phyloP scores from a whole-genome alignment of 2,797 vertebrate species.

The Enteromius anoplus region DNA sequence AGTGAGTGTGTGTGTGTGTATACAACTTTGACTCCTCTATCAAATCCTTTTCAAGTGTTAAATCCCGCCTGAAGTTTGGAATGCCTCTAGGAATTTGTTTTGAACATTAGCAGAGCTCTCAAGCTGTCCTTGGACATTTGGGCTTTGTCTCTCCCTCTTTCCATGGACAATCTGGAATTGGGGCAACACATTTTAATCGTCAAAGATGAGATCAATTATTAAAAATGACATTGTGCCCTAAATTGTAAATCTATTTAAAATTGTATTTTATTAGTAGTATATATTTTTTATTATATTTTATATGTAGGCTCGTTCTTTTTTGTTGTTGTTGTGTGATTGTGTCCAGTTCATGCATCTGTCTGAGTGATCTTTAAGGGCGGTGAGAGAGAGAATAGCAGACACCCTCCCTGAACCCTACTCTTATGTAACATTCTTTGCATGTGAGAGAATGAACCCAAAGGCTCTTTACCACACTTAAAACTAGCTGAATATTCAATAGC shows the following conservation, averaged over 20 bases:
- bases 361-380: not conserved
- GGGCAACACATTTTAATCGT: not conserved
- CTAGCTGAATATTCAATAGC: conserved; percentile 6
- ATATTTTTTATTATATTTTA: not conserved
- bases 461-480: conserved; percentile 19
- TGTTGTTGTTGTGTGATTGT: conserved; percentile 1
- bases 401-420: conserved; percentile 46
- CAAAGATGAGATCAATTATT: not conserved
- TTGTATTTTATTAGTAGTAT: not conserved
- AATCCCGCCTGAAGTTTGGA: conserved; percentile 34
- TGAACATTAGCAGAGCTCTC: conserved; percentile 20
- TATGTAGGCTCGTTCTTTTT: not conserved
- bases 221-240: not conserved
- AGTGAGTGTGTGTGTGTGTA: not conserved
- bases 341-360: conserved; percentile 1
- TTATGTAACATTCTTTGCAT: conserved; percentile 53
- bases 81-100: conserved; percentile 44
- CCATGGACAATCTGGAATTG: not conserved
- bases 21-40: conserved; percentile 8
- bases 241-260: not conserved
- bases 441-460: conserved; percentile 31
- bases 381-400: conserved; percentile 27
- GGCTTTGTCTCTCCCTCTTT: conserved; percentile 11
- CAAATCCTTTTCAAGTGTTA: conserved; percentile 49
- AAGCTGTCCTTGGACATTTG: conserved; percentile 18